Conservation (phyloP, 1,140 invertebrate genomes). For the Drosophila ogumai region DNA sequence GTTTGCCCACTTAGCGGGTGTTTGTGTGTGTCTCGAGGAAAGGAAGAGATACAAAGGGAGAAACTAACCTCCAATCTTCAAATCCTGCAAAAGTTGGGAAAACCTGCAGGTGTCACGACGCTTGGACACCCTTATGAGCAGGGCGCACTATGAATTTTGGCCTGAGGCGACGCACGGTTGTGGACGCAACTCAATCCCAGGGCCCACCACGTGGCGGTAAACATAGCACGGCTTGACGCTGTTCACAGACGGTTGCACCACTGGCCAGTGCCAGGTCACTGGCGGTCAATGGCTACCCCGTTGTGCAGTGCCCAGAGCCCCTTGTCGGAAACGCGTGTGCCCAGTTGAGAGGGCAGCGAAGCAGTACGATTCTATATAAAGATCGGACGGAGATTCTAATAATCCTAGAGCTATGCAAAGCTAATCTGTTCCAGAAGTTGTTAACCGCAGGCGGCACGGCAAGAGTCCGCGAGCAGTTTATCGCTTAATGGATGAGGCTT, state of each 20-base stretch:
- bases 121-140: slow-evolving; percentile 59
- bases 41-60: background rate
- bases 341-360: slow-evolving; percentile 23
- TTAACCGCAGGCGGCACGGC: slow-evolving; percentile 58
- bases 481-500: slow-evolving; percentile 56
- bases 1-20: slow-evolving; percentile 46
- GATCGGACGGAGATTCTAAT: slow-evolving; percentile 16
- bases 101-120: slow-evolving; percentile 76
- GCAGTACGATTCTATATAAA: background rate
- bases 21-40: background rate
- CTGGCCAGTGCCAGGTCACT: slow-evolving; percentile 84
- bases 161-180: slow-evolving; percentile 74
- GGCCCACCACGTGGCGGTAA: slow-evolving; percentile 84
- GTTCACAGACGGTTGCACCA: slow-evolving; percentile 85
- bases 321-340: slow-evolving; percentile 41
- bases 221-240: slow-evolving; percentile 84
- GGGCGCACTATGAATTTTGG: slow-evolving; percentile 85
- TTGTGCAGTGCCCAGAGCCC: slow-evolving; percentile 84
- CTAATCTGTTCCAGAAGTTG: slow-evolving; percentile 64
- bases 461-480: slow-evolving; percentile 48
- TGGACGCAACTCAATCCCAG: slow-evolving; percentile 73
- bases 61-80: background rate
- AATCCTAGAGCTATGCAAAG: slow-evolving; percentile 2
- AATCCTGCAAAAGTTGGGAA: slow-evolving; percentile 40
- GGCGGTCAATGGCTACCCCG: slow-evolving; percentile 84